A percentile compares a stretch with the other conserved stretches of the same genome.
Evolutionary conservation across 1,140 invertebrate species (phyloP).

Genomic region (Platyscapa corneri): DNA sequence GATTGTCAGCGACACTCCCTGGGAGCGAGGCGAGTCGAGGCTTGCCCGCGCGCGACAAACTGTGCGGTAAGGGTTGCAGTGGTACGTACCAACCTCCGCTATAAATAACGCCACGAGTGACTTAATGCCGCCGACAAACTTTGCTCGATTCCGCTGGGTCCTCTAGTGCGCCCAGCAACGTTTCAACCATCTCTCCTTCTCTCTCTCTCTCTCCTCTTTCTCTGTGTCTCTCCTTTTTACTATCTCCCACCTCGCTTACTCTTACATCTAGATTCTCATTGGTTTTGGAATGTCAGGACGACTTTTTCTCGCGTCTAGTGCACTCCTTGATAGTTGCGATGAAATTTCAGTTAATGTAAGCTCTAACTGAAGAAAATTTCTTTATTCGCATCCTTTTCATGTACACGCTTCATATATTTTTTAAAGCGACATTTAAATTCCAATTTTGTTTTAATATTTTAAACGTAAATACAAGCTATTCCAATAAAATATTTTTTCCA

Average conservation of each 20-base stretch:
- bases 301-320: slow-evolving; percentile 12
- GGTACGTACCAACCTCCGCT: slow-evolving; percentile 42
- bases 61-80: slow-evolving; percentile 56
- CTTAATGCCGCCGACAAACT: slow-evolving; percentile 58
- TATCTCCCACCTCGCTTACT: not conserved
- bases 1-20: slow-evolving; percentile 62
- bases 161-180: not conserved
- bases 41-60: slow-evolving; percentile 49
- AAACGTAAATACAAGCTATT: too few relatives aligned
- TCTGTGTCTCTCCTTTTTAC: not conserved
- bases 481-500: too few relatives aligned
- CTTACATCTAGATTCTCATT: not conserved
- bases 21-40: slow-evolving; percentile 20
- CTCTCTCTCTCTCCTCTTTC: not conserved
- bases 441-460: too few relatives aligned
- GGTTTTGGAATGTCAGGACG: slow-evolving; percentile 5
- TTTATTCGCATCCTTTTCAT: not conserved
- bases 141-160: slow-evolving; percentile 40
- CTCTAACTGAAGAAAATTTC: not conserved
- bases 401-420: not conserved
- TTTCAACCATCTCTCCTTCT: not conserved
- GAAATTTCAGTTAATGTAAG: slow-evolving; percentile 6
- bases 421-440: not conserved
- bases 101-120: slow-evolving; percentile 61
- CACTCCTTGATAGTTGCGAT: not conserved